Conservation (phyloP, 1,140 invertebrate species). For the Ceratitis capitata region DNA sequence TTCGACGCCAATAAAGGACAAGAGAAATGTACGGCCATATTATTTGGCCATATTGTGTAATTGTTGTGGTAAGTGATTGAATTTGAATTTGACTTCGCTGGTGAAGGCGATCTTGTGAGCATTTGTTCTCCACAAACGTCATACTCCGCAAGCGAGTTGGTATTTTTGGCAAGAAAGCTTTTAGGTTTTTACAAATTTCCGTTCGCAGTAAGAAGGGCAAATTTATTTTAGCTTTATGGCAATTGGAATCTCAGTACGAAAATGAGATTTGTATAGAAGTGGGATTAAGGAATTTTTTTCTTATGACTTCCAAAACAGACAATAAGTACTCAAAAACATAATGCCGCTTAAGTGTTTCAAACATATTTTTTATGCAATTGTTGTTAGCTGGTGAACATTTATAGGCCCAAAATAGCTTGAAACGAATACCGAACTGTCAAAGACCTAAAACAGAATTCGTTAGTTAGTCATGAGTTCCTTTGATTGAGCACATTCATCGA, state of each 20-base stretch:
- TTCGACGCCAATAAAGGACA: background rate
- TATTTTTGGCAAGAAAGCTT: background rate
- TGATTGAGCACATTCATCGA: too few relatives aligned
- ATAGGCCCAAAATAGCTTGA: too few relatives aligned
- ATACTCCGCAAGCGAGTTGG: background rate
- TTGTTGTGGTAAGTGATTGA: constrained; percentile 25
- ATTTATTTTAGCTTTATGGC: background rate
- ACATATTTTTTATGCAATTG: too few relatives aligned
- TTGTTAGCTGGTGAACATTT: too few relatives aligned
- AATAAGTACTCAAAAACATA: too few relatives aligned
- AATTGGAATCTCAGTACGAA: background rate
- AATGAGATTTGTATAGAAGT: background rate
- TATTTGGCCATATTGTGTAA: constrained; percentile 26
- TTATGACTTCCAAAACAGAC: too few relatives aligned
- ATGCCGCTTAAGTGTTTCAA: too few relatives aligned
- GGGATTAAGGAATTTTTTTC: background rate
- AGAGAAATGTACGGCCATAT: background rate
- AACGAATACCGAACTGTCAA: too few relatives aligned
- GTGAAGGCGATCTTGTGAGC: background rate
- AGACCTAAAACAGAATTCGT: too few relatives aligned
- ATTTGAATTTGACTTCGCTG: background rate
- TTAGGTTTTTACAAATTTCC: background rate
- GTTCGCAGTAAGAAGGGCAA: background rate
- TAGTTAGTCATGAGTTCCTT: too few relatives aligned
- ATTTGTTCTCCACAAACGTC: background rate